These are phyloP conservation scores for Muscina levida DNA, from an alignment of 2,888 invertebrate genomes.

Conservation along the genomic window DNA sequence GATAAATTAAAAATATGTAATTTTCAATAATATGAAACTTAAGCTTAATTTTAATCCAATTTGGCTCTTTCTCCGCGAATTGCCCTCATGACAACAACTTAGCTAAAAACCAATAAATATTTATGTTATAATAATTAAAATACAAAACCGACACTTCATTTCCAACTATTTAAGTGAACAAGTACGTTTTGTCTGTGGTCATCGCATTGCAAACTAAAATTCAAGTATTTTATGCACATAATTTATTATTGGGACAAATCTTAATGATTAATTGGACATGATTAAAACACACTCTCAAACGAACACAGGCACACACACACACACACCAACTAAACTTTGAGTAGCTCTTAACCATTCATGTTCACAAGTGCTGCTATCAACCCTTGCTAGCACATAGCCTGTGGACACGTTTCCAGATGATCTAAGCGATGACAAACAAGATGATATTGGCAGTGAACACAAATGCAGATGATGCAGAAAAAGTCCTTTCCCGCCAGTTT, in stretches of 20 bases:
- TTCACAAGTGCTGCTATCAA: not conserved
- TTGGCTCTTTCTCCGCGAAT: too few species aligned
- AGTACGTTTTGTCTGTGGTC: not conserved
- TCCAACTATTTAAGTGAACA: not conserved
- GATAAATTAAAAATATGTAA: too few species aligned
- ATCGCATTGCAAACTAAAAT: not conserved
- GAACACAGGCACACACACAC: too few species aligned
- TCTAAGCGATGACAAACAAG: constrained; percentile 22
- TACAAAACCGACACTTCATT: not conserved
- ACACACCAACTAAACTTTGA: constrained; percentile 3
- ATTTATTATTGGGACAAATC: constrained; percentile 24
- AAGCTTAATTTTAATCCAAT: too few species aligned
- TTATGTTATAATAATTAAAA: constrained; percentile 6
- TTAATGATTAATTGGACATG: constrained; percentile 20
- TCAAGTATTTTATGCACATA: constrained; percentile 5
- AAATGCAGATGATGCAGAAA: not conserved
- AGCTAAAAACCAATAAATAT: not conserved
- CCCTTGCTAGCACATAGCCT: not conserved
- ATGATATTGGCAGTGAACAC: constrained; percentile 41
- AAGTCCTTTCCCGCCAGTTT: too few species aligned
- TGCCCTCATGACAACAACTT: too few species aligned
- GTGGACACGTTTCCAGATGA: not conserved
- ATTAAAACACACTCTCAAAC: too few species aligned
- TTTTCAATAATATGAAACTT: too few species aligned
- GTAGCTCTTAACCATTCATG: not conserved